Percentiles rank a stretch among this genome's conserved stretches.
These are phyloP conservation scores for Sminthurinus aureus DNA, from an alignment of 2,888 invertebrate species.

Conservation along the genomic window DNA sequence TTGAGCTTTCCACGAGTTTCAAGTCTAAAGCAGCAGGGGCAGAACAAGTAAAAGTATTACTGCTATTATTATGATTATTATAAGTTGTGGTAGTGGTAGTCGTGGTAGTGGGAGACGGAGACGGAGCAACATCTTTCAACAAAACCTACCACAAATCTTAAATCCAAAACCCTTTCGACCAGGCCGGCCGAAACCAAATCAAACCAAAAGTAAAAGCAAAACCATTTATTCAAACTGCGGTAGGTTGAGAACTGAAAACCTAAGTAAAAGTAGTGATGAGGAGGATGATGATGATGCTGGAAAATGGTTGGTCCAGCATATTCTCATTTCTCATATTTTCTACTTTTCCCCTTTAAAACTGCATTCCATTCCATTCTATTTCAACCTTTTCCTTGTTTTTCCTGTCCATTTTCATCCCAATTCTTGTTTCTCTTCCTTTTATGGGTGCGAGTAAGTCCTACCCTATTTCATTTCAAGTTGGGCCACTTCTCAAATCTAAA, in stretches of 20 bases:
- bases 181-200: neutral
- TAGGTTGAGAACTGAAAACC: neutral
- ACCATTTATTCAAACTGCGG: neutral
- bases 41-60: no score
- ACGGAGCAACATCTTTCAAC: no score
- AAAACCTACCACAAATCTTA: constrained; percentile 15
- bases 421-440: neutral
- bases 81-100: no score
- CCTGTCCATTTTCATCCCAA: neutral
- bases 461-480: neutral
- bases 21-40: no score
- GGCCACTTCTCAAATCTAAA: neutral
- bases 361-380: constrained; percentile 1
- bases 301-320: no score
- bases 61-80: no score
- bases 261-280: neutral
- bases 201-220: neutral
- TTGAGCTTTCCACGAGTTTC: neutral
- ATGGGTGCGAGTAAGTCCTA: neutral
- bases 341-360: neutral
- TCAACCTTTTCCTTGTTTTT: constrained; percentile 12
- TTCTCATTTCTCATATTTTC: neutral
- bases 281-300: no score
- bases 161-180: neutral
- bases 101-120: no score